Base-by-base conservation (phyloP, 2,797 vertebrate species). In the Balearica regulorum region DNA sequence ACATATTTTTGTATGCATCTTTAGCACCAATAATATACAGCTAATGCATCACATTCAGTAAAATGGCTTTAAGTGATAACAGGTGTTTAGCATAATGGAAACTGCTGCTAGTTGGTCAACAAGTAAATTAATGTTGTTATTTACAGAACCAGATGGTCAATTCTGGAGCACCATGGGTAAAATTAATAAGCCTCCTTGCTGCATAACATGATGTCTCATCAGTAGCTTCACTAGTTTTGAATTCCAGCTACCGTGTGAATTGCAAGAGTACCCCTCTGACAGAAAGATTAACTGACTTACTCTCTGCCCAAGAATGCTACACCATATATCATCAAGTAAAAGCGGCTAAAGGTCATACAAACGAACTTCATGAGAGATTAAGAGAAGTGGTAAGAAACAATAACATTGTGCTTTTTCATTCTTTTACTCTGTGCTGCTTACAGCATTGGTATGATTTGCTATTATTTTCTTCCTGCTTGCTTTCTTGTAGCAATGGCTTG, bases 41-140 rank as follows among this genome's bases (percentile, higher is more conserved):
- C 44, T 75, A 95, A 87, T 94, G 79, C 53, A 92, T 97, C 94
- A 85, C 28, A 93, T 88, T 92, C 90, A 94, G 70, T 58, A 90
- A 88, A 95, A 77, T 48, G 44, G 35, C 65, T 97, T 92, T 96
- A 94, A 96, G 70, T 89, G 76, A 85, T 95, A 92, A 94, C 93
- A 97, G 92, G 93, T 96, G 94, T 95, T 96, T 94, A 91, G 85
- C 96, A 91, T 97, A 91, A 97, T 96, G 69, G 83, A 93, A 97
- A 96, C 89, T 84, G 77, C 62, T 92, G 46, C 91, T 97, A 95
- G 89, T 89, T 92, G 97, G 96, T 98, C 97, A 98, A 97, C 97
- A 98, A 73, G 60, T 96, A 98, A 98, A 98, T 98, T 96, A 98
- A 93, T 83, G 87, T 93, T 96, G 96, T 97, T 97, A 96, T 98